Evolutionary conservation across 2,113 vertebrate species (phyloP), one percentile per base, ranked within the genome.

Genomic region (Galbula dea): DNA sequence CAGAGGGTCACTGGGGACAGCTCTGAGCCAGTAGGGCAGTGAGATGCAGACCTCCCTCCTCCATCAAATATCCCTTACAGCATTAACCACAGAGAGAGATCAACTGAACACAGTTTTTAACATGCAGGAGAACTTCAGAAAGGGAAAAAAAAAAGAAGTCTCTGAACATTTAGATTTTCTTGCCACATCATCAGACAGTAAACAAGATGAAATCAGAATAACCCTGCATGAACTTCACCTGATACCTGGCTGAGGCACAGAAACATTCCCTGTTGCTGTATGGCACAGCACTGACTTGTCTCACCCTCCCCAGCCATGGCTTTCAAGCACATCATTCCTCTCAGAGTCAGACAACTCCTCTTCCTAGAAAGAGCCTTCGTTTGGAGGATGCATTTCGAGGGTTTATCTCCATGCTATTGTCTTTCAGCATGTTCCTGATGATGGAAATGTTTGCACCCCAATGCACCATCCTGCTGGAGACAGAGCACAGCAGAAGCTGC

Each of bases 271-370:
- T 32, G 12, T 24, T 10, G 3, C 30, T 9, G 4, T 0, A 5
- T 0, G 16, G 6, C 11, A 14, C 49, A 16, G 26, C 32, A 57
- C 36, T 8, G 12, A 10, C 3, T n/a, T 29, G 0, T 6, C 36
- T 34, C 12, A 0, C 37, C 11, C 52, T 29, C 34, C 45, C 3
- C 37, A 37, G 26, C 39, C 26, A 2, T 2, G 8, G 23, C 1
- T 21, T 49, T 23, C 17, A 17, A 29, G n/a, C 3, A 8, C 37
- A 19, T 17, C 57, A 10, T 30, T 27, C 24, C 37, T 15, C 24
- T 3, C 17, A 30, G 37, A 24, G 12, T 1, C 6, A 22, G 17
- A 27, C 61, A 49, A 27, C 14, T 16, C 16, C 43, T 32, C 43
- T 12, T 74, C 72, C 77, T 43, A 26, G 37, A 48, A 34, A 54